Base-by-base conservation (phyloP, 2,797 vertebrate species). In the Mormyrus hasselquistii region DNA sequence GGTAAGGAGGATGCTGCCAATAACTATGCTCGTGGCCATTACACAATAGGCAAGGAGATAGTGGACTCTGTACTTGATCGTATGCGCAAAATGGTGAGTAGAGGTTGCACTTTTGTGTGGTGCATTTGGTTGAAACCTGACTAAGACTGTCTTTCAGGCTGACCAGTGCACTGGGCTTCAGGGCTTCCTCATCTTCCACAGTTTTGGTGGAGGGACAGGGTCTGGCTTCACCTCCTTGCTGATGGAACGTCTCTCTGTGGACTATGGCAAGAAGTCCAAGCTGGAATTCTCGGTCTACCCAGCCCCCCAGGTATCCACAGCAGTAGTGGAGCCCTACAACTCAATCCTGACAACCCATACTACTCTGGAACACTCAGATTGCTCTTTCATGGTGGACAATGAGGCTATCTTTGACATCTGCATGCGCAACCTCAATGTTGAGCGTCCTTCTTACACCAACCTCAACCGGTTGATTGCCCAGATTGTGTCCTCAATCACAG, bases 401-500 rank as follows among this genome's bases (percentile, higher is more conserved):
- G 83, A 86, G 83, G 83, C 83, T 1, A 86, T 86, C 49, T 86
- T 86, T 86, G 83, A 79, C 3, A 57, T 90, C 86, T 83, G 89
- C 41, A 79, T 34, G 38, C 87, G 87, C 2, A 90, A 90, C 53
- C 87, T 90, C 1, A 22, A 88, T 41, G 87, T 90, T 0, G 89
- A 90, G 87, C 82, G 89, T 10, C 89, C 89, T 2, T 88, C 89
- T 10, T 90, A 90, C 89, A 90, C 87, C 55, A 90, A 90, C 76
- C 87, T 90, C 47, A 90, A 90, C 73, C 73, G 89, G 1, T 87
- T 90, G 16, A 88, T 90, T 25, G 89, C 76, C 14, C 89, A 90
- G 87, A 69, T 90, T 38, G 89, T 90, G 50, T 90, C 89, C 44
- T 90, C 89, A 76, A 90, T 88, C 82, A 90, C 89, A 2, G 89